These are phyloP conservation scores for Channa argus DNA, from an alignment of 2,113 vertebrate genomes.

Conservation along the genomic window DNA sequence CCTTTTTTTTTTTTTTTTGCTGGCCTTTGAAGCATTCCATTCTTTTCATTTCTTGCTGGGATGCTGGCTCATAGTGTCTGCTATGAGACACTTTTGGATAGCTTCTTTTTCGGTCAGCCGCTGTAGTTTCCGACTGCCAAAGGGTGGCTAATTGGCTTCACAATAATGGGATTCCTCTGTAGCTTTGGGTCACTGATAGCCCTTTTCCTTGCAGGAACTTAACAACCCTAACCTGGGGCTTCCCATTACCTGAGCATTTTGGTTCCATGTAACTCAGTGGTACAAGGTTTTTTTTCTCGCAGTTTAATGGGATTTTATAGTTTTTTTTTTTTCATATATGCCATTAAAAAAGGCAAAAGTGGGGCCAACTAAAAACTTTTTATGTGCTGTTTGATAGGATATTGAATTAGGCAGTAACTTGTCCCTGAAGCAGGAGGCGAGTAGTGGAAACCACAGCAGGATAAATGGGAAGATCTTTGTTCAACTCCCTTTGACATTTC, in stretches of 20 bases:
- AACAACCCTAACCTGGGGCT: slow-evolving; percentile 20
- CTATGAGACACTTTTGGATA: slow-evolving; percentile 48
- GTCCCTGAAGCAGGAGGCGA: too few relatives aligned
- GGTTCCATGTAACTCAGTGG: slow-evolving; percentile 1
- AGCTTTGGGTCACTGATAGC: slow-evolving; percentile 50
- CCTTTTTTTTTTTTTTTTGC: slow-evolving; percentile 39
- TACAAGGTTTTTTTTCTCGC: neutral
- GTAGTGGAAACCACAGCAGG: too few relatives aligned
- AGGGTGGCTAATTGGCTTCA: slow-evolving; percentile 70
- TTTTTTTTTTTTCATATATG: too few relatives aligned
- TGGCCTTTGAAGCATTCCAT: slow-evolving; percentile 52
- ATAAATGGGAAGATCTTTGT: too few relatives aligned
- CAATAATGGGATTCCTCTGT: slow-evolving; percentile 66
- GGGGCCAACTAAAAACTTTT: too few relatives aligned
- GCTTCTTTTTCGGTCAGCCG: slow-evolving; percentile 34
- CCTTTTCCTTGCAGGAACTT: slow-evolving; percentile 22
- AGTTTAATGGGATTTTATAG: too few relatives aligned
- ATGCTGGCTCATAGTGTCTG: slow-evolving; percentile 34
- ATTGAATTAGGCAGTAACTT: too few relatives aligned
- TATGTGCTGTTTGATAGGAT: too few relatives aligned
- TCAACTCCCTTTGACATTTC: too few relatives aligned
- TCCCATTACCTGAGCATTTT: slow-evolving; percentile 15
- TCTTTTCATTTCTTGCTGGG: slow-evolving; percentile 27
- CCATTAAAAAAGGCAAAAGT: too few relatives aligned
- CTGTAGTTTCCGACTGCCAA: slow-evolving; percentile 68